Evolutionary conservation across 92 coral and sea anemone genomes (phyloP).

Genomic region (Bergia puertoricense): DNA sequence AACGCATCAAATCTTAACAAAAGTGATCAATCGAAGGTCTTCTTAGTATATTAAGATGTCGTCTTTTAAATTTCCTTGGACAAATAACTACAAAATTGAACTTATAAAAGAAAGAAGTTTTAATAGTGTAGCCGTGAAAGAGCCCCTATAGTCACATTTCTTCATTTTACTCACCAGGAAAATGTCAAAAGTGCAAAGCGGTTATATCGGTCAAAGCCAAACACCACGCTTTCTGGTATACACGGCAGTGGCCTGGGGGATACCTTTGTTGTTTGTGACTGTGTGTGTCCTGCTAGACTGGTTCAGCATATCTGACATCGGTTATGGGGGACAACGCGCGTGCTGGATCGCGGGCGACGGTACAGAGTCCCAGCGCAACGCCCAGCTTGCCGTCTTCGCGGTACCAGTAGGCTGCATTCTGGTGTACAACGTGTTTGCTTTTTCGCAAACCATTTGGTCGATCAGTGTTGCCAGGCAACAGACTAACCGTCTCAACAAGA

Average conservation of each 20-base stretch:
- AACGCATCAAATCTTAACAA: too few species aligned
- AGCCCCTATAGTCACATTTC: background rate
- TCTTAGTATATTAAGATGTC: too few species aligned
- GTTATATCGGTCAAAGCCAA: constrained; percentile 46
- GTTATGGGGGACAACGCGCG: constrained; percentile 66
- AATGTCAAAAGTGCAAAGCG: constrained; percentile 66
- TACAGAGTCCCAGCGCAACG: constrained; percentile 20
- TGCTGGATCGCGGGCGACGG: constrained; percentile 79
- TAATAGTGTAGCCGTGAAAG: too few species aligned
- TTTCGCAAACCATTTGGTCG: constrained; percentile 84
- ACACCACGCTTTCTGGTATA: constrained; percentile 63
- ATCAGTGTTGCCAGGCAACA: constrained; percentile 78
- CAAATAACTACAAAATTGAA: too few species aligned
- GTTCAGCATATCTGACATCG: constrained; percentile 66
- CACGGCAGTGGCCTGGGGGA: constrained; percentile 75
- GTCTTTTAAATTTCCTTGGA: too few species aligned
- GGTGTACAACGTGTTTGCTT: constrained; percentile 76
- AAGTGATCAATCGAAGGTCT: too few species aligned
- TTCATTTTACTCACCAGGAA: constrained; percentile 48
- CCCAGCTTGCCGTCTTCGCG: constrained; percentile 59
- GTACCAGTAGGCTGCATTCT: constrained; percentile 69
- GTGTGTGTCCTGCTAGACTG: constrained; percentile 70
- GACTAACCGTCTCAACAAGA: constrained; percentile 64
- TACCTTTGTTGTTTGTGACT: constrained; percentile 68
- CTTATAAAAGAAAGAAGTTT: too few species aligned